Evolutionary conservation across 2,797 vertebrate genomes (phyloP), one percentile per base, ranked within the genome.

Genomic region (Kryptopterus vitreolus): DNA sequence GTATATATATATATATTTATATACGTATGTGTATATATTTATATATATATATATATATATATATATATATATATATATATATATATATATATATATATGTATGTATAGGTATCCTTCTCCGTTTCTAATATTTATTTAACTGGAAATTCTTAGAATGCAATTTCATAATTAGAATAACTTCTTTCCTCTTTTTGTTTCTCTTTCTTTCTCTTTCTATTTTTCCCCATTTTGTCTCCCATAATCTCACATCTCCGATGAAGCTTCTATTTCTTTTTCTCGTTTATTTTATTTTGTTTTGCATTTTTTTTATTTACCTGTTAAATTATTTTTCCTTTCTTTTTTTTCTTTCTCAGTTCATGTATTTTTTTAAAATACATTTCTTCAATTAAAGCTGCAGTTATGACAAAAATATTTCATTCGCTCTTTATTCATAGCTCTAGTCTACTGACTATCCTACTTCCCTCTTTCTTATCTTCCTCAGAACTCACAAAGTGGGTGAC

Each of bases 401-500:
- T 22, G 3, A 26, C 3, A 66, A n/a, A 12, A n/a, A 4, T 20
- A 59, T 46, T 58, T 58, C 12, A 43, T 43, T 43, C 7, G 38
- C 7, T 58, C 65, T 35, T 72, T 72, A 35, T 33, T 10, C 8
- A 15, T 3, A 38, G 29, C 53, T 68, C 53, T 8, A 52, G 20
- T 8, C 29, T 35, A 75, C 46, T 76, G 57, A 33, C 55, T 81
- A 74, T 22, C 65, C 73, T 76, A 76, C n/a, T 76, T 76, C 55
- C 35, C 48, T 38, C 31, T 35, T 50, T 35, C 24, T 69, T 11
- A 81, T 12, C 38, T 35, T 58, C 38, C 35, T 61, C 10, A 68
- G n/a, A 65, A 70, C 29, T 69, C n/a, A 52, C 63, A 43, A 52
- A 62, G 43, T 38, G 65, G 80, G 59, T 71, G 66, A 77, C 74